Conservation (phyloP, 1,140 invertebrate species). For the Aricia agestis region DNA sequence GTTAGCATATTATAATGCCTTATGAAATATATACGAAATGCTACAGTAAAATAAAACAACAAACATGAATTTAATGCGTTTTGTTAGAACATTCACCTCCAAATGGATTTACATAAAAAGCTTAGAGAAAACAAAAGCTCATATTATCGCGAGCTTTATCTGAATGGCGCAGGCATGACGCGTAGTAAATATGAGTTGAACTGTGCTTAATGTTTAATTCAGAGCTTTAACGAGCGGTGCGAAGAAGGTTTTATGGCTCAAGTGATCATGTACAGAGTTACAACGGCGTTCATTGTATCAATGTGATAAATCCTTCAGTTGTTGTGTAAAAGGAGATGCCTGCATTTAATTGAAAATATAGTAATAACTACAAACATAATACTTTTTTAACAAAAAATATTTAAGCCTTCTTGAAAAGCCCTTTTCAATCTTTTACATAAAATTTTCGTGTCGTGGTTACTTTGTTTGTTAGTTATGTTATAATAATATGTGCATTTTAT, state of each 20-base stretch:
- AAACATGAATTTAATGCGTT: not conserved
- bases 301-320: not conserved
- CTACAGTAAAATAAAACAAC: not conserved
- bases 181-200: constrained; percentile 7
- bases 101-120: not conserved
- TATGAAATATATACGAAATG: not conserved
- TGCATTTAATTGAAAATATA: too few species aligned
- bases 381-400: too few species aligned
- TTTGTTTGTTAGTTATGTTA: too few species aligned
- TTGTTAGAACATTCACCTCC: not conserved
- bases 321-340: too few species aligned
- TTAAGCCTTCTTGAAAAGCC: too few species aligned
- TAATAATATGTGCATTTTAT: too few species aligned
- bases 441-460: too few species aligned
- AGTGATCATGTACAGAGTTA: constrained; percentile 3
- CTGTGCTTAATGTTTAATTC: constrained; percentile 9
- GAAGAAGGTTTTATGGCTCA: not conserved
- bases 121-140: constrained; percentile 2
- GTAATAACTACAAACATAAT: too few species aligned
- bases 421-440: too few species aligned
- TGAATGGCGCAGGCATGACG: constrained; percentile 2
- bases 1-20: not conserved
- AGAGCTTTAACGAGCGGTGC: constrained; percentile 1
- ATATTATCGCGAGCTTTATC: constrained; percentile 4
- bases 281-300: not conserved